Conservation (phyloP, 2,113 vertebrate genomes). For the Crypturellus undulatus region DNA sequence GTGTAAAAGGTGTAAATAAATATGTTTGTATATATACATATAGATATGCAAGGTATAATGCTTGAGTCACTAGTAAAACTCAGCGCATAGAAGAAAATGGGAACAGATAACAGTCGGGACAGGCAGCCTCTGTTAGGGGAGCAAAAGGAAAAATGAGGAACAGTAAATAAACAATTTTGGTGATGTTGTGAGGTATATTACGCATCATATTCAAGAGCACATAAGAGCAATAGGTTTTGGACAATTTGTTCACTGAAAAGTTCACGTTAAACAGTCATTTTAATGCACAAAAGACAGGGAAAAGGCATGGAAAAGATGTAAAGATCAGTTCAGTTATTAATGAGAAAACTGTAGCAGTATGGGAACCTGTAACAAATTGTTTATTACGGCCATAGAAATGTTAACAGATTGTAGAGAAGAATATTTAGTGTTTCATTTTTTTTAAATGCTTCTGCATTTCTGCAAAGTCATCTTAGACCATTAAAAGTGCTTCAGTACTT, state of each 20-base stretch:
- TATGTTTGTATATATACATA: neutral
- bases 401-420: neutral
- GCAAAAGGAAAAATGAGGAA: neutral
- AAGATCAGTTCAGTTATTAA: neutral
- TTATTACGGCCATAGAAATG: neutral
- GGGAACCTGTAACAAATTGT: neutral
- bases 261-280: neutral
- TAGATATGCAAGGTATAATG: neutral
- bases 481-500: neutral
- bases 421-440: accelerated
- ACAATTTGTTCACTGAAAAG: neutral
- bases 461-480: neutral
- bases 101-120: neutral
- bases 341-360: neutral
- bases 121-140: neutral
- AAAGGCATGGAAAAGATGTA: neutral
- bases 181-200: neutral
- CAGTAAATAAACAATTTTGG: neutral
- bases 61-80: neutral
- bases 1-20: neutral
- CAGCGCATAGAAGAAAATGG: neutral
- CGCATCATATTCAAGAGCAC: neutral
- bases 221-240: neutral
- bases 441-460: neutral
- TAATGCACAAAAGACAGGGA: neutral